These are phyloP conservation scores for Sarcophilus harrisii DNA, from an alignment of 2,797 vertebrate species.

Conservation along the genomic window DNA sequence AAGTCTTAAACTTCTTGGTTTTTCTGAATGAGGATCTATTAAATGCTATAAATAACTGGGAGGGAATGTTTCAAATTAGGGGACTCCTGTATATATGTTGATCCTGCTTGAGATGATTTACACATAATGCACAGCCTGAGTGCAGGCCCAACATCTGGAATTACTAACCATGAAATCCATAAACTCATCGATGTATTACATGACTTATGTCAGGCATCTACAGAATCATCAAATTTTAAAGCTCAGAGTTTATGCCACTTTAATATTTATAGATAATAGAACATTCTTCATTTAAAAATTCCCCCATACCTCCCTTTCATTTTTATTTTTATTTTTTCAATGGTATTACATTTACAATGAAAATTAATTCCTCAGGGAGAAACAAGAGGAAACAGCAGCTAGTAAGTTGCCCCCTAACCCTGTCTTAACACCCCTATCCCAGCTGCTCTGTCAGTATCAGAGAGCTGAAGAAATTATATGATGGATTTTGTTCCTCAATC, in stretches of 20 bases:
- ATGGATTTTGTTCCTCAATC: conserved; percentile 68
- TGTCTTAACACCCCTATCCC: background rate
- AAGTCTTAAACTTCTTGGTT: conserved; percentile 24
- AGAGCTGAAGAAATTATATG: conserved; percentile 67
- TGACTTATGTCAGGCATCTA: conserved; percentile 67
- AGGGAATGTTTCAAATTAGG: conserved; percentile 68
- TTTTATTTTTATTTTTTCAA: background rate
- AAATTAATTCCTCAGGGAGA: conserved; percentile 69
- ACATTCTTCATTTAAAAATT: conserved; percentile 62
- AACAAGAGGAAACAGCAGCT: conserved; percentile 63
- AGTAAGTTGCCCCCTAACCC: background rate
- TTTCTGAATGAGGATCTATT: conserved; percentile 62
- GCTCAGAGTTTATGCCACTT: conserved; percentile 54
- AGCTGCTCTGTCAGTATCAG: conserved; percentile 71
- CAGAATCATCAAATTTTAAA: conserved; percentile 61
- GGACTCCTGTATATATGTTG: conserved; percentile 63
- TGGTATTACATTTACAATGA: conserved; percentile 35
- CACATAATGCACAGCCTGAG: conserved; percentile 25
- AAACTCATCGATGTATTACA: conserved; percentile 75
- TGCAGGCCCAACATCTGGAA: conserved; percentile 76
- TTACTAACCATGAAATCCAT: conserved; percentile 74
- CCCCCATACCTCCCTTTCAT: background rate
- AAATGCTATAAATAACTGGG: conserved; percentile 61
- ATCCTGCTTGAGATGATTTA: conserved; percentile 77
- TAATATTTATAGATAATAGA: conserved; percentile 60